phyloP scores from a whole-genome alignment of 2,888 invertebrate species.

The Rhimphoctona megacephalus region DNA sequence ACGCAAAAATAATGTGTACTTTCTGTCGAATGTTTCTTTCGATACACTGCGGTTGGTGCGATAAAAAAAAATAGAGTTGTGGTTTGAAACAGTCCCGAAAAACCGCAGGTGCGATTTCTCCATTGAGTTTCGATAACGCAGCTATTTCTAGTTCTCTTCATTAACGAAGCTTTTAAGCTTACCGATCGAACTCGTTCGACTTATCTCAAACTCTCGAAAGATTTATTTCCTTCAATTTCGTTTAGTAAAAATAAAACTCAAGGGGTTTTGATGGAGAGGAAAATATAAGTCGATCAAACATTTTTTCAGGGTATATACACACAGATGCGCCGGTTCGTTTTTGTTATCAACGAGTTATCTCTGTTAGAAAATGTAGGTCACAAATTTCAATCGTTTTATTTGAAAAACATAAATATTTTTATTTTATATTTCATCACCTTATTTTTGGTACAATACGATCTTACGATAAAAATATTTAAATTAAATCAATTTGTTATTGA shows the following conservation, averaged over 20 bases:
- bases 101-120: constrained; percentile 4
- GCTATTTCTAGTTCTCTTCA: constrained; percentile 27
- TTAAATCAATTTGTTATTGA: neutral
- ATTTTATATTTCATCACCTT: neutral
- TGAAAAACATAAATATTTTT: neutral
- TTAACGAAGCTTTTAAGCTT: neutral
- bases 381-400: neutral
- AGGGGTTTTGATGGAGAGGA: neutral
- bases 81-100: neutral
- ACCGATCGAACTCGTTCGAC: neutral
- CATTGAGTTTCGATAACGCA: constrained; percentile 9
- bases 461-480: neutral
- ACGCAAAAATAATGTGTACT: neutral
- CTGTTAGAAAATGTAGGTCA: constrained; percentile 2
- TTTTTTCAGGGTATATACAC: neutral
- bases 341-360: neutral
- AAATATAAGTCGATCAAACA: neutral
- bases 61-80: neutral
- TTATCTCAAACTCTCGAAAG: neutral
- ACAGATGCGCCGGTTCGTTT: neutral
- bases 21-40: neutral
- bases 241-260: constrained; percentile 4
- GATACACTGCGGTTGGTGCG: neutral
- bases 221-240: neutral
- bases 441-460: neutral